Conservation (phyloP, 2,113 vertebrate species). For the Vulpes vulpes region DNA sequence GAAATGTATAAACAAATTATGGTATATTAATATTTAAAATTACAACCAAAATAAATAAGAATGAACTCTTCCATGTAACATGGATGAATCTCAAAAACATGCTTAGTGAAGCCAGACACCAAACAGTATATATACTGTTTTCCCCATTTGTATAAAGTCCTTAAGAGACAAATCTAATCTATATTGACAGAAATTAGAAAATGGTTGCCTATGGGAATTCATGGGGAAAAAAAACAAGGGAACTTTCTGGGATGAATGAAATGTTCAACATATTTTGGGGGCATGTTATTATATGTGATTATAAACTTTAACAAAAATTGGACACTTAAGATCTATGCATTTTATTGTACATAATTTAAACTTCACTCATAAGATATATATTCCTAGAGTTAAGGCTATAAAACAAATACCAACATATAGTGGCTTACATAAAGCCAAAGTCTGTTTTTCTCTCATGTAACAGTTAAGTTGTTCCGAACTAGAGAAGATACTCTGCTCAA, state of each 20-base stretch:
- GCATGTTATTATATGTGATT: not conserved
- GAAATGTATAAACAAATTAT: not conserved
- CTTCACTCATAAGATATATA: not conserved
- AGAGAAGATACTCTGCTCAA: not conserved
- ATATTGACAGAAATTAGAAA: not conserved
- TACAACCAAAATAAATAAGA: not conserved
- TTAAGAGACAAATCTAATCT: not conserved
- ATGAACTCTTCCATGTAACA: not conserved
- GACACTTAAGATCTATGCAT: not conserved
- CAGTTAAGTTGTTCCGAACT: not conserved
- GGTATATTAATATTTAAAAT: not conserved
- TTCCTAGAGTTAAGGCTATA: not conserved
- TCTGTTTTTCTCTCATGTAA: not conserved
- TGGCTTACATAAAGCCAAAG: not conserved
- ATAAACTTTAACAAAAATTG: not conserved
- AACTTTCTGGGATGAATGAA: not conserved
- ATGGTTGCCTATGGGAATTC: not conserved
- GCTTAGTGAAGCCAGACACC: not conserved
- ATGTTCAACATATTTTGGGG: not conserved
- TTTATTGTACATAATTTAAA: not conserved
- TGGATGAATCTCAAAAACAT: not conserved
- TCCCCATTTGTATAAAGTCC: not conserved
- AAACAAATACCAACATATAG: constrained; percentile 5
- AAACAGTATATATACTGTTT: not conserved
- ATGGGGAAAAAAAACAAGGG: not conserved